Evolutionary conservation across 2,888 invertebrate genomes (phyloP), one percentile per base, ranked within the genome.

Genomic region (Trissonchulus latispiculum): DNA sequence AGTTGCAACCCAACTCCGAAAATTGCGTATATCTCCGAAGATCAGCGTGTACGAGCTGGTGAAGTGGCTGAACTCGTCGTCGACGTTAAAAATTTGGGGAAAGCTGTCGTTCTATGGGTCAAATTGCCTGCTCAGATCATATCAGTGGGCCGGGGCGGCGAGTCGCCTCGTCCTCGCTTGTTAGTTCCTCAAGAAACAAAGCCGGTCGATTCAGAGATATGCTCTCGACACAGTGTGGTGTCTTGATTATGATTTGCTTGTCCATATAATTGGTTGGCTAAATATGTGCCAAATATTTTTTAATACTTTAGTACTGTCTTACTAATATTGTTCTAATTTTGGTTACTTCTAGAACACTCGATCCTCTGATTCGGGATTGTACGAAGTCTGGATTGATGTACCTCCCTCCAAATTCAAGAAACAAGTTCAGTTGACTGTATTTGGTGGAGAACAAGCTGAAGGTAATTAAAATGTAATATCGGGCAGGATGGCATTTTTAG

Each of bases 331-430:
- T n/a, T n/a, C n/a, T n/a, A n/a, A n/a, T n/a, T n/a, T n/a, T n/a
- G n/a, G n/a, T n/a, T n/a, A n/a, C n/a, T n/a, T n/a, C n/a, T n/a
- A n/a, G n/a, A n/a, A n/a, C n/a, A n/a, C n/a, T n/a, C n/a, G n/a
- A n/a, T n/a, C n/a, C n/a, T n/a, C 66, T 28, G 66, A 64, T 64
- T 29, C 32, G 15, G 66, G 66, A 64, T 8, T 33, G 8, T 64
- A 64, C 66, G 66, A 64, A n/a, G 31, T 64, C 28, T 64, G 66
- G 66, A 8, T 64, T 8, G 66, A 64, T 64, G 35, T 64, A 29
- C 8, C 8, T 15, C 66, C 66, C 15, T 8, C 8, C 8, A 29
- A 33, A 28, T 64, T 64, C 66, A 64, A 64, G 66, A 64, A 64
- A 64, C 66, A 8, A 15, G 66, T 64, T 33, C 8, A 64, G 32